These are phyloP conservation scores for Platorchestia sp. DNA, from an alignment of 1,140 invertebrate genomes.

Conservation along the genomic window DNA sequence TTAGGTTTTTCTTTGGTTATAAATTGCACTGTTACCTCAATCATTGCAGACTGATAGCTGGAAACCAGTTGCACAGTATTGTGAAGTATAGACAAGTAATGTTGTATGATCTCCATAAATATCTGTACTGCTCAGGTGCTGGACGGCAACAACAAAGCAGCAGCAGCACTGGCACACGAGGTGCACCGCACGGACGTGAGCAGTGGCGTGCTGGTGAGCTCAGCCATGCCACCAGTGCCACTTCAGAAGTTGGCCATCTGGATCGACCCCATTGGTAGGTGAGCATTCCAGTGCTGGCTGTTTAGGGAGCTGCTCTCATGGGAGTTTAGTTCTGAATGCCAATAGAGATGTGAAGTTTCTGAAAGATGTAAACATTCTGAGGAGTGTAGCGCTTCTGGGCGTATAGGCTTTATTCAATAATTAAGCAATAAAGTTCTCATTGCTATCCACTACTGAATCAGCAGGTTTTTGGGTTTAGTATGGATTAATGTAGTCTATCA, in stretches of 20 bases:
- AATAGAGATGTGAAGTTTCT: too few species aligned
- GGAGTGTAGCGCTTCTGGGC: too few species aligned
- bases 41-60: background rate
- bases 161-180: background rate
- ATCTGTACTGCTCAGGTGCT: background rate
- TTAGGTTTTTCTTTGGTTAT: background rate
- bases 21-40: background rate
- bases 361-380: too few species aligned
- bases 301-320: background rate
- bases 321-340: too few species aligned
- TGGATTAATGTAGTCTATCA: too few species aligned
- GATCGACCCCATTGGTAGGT: constrained; percentile 52
- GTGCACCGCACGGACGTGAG: background rate
- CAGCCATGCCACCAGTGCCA: background rate
- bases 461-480: too few species aligned
- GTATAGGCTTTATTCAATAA: too few species aligned
- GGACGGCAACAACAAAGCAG: constrained; percentile 11
- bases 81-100: background rate
- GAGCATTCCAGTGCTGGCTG: background rate
- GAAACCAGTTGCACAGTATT: background rate
- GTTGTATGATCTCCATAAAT: background rate
- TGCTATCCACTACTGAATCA: too few species aligned
- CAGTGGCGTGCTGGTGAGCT: constrained; percentile 11
- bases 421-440: too few species aligned
- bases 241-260: constrained; percentile 5